Conservation (phyloP, 2,888 invertebrate species). For the Acleris literana region DNA sequence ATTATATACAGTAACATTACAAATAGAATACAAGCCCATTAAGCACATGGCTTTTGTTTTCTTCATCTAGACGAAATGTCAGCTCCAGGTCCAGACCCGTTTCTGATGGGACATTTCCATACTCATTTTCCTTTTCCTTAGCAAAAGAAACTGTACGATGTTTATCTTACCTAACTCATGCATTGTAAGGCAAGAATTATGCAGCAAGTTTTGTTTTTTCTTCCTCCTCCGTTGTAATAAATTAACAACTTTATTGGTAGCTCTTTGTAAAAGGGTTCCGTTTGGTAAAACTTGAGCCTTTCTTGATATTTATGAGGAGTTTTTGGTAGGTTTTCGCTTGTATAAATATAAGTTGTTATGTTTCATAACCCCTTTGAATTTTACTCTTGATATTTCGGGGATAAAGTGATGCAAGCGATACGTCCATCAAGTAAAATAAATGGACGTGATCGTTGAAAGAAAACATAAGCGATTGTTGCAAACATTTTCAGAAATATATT, state of each 20-base stretch:
- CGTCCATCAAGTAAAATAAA: no score
- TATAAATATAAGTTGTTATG: constrained; percentile 8
- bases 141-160: constrained; percentile 14
- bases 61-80: no score
- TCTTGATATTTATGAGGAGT: constrained; percentile 28
- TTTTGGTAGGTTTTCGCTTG: constrained; percentile 14
- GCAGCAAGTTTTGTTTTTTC: constrained; percentile 46
- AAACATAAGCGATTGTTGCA: no score
- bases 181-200: constrained; percentile 41
- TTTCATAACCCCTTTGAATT: constrained; percentile 3
- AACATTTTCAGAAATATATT: no score
- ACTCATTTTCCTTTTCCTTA: constrained; percentile 6
- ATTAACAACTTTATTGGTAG: constrained; percentile 55
- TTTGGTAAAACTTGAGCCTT: constrained; percentile 21
- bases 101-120: no score
- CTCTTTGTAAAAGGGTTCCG: constrained; percentile 47
- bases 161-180: constrained; percentile 31
- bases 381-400: neutral
- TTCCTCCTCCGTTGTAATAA: constrained; percentile 47
- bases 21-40: no score
- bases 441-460: no score
- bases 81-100: no score
- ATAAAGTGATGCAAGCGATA: no score
- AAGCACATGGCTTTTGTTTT: no score
- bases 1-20: no score